Evolutionary conservation across 2,113 vertebrate genomes (phyloP).

Genomic region (Puffinus mauretanicus): DNA sequence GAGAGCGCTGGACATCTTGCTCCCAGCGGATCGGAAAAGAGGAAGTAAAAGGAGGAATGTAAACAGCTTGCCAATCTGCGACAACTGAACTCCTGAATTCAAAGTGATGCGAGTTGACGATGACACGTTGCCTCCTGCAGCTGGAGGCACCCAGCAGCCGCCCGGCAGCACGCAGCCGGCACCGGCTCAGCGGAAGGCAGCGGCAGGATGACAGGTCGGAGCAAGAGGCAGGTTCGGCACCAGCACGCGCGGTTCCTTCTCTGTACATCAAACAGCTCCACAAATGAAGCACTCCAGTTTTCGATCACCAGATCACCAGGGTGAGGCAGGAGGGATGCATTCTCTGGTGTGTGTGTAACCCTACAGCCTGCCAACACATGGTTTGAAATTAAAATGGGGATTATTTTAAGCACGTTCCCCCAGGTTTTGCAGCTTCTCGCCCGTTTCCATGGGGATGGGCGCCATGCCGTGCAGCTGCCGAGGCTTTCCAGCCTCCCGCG

Average conservation of each 20-base stretch:
- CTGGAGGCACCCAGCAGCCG: neutral
- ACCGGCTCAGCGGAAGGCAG: neutral
- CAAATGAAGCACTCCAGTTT: fast-evolving
- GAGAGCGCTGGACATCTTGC: fast-evolving
- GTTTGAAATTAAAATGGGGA: neutral
- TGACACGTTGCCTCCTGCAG: no score
- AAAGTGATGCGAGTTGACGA: fast-evolving
- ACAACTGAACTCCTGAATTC: fast-evolving
- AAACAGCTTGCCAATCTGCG: fast-evolving
- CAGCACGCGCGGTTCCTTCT: fast-evolving
- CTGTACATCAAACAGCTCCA: neutral
- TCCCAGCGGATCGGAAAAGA: fast-evolving
- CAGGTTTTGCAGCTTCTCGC: neutral
- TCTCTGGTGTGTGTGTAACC: neutral
- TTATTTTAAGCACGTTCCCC: neutral
- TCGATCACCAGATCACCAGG: fast-evolving
- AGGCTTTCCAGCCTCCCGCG: neutral
- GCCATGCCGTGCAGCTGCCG: neutral
- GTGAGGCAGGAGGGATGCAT: neutral
- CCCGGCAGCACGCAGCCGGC: neutral
- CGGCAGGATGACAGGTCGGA: neutral
- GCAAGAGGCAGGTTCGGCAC: neutral
- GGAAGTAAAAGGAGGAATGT: neutral
- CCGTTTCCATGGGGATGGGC: conserved; percentile 34
- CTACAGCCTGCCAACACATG: neutral